A percentile compares a stretch with the other conserved stretches of the same genome.
phyloP scores from a whole-genome alignment of 53 echinoderm and acorn worm genomes.

The Crossaster papposus region DNA sequence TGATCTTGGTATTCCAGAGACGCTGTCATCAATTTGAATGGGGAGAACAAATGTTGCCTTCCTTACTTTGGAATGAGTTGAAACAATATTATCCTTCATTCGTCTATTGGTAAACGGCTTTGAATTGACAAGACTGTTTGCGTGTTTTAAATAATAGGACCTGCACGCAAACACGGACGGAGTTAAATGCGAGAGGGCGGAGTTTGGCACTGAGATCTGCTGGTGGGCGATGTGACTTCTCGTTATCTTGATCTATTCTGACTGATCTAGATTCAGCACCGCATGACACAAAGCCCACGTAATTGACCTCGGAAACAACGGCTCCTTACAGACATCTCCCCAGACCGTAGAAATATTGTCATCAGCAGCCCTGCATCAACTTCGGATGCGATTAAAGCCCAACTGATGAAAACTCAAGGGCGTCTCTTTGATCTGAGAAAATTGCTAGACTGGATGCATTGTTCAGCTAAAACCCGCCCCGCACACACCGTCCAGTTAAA shows the following conservation, averaged over 20 bases:
- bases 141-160: background rate
- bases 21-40: constrained; percentile 13
- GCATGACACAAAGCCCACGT: background rate
- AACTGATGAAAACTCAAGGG: background rate
- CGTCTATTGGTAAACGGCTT: no score
- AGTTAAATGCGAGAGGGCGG: background rate
- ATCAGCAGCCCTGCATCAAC: background rate
- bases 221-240: background rate
- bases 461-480: background rate
- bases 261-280: background rate
- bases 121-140: background rate
- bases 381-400: background rate
- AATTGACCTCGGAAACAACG: background rate
- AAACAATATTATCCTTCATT: no score
- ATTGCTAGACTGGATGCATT: background rate
- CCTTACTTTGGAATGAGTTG: no score
- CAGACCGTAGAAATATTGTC: background rate
- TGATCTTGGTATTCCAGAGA: background rate
- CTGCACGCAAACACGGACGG: background rate
- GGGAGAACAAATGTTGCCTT: background rate
- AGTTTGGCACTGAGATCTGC: background rate
- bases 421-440: background rate
- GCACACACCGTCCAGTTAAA: no score
- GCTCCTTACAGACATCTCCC: background rate
- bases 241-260: background rate